phyloP scores from a whole-genome alignment of 2,888 invertebrate genomes.

The Scaptomyza flava region DNA sequence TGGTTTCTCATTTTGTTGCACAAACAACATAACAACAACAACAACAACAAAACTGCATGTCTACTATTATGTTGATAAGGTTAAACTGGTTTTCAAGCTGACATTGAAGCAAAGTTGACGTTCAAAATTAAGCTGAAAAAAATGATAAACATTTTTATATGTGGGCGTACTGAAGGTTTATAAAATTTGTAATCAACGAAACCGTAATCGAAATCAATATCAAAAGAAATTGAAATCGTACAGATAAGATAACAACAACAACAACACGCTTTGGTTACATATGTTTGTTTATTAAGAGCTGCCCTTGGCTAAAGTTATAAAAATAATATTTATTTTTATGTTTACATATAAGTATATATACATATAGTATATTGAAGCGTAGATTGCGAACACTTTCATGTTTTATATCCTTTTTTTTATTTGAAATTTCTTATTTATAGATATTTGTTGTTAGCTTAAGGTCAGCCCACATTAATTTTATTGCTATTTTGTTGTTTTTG shows the following conservation, averaged over 20 bases:
- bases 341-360: too few relatives aligned
- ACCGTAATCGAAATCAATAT: slow-evolving; percentile 28
- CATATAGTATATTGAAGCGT: too few relatives aligned
- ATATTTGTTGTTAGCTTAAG: too few relatives aligned
- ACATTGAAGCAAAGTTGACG: slow-evolving; percentile 20
- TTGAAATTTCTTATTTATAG: too few relatives aligned
- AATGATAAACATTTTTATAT: not conserved
- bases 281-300: slow-evolving; percentile 1
- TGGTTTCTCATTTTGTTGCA: slow-evolving; percentile 68
- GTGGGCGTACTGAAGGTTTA: slow-evolving; percentile 44
- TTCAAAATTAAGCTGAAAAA: slow-evolving; percentile 1
- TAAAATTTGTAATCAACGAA: slow-evolving; percentile 12
- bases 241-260: slow-evolving; percentile 39
- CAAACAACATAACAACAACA: slow-evolving; percentile 33
- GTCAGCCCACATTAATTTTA: too few relatives aligned
- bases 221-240: slow-evolving; percentile 34
- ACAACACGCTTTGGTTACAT: not conserved
- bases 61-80: slow-evolving; percentile 36
- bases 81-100: slow-evolving; percentile 42
- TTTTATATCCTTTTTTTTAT: too few relatives aligned
- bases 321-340: too few relatives aligned
- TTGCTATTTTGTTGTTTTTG: too few relatives aligned
- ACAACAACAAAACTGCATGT: slow-evolving; percentile 45
- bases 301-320: not conserved
- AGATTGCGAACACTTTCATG: too few relatives aligned